These are phyloP conservation scores for Mercenaria mercenaria DNA, from an alignment of 1,140 invertebrate genomes.

Conservation along the genomic window DNA sequence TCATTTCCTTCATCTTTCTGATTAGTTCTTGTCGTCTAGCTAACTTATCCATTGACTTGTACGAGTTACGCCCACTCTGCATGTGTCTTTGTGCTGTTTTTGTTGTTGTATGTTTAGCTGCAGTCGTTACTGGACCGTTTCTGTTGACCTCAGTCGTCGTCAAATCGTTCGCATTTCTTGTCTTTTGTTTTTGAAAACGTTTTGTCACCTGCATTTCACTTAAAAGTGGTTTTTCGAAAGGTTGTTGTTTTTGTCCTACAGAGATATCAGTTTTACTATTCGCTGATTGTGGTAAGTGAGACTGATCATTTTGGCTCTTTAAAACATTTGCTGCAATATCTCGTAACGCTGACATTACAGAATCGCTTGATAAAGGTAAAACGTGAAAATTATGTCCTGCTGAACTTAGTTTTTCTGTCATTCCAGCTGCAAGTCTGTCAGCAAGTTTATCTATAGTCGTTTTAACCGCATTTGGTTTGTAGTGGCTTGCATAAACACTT, in stretches of 20 bases:
- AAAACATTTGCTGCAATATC: slow-evolving; percentile 6
- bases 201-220: slow-evolving; percentile 31
- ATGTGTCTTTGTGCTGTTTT: not conserved
- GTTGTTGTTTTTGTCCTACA: not conserved
- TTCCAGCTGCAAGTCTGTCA: not conserved
- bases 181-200: not conserved
- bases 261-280: not conserved
- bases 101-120: not conserved
- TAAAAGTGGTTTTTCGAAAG: not conserved
- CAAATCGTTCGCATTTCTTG: not conserved
- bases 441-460: not conserved
- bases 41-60: not conserved
- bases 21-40: not conserved
- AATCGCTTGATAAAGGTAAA: not conserved
- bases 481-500: no score
- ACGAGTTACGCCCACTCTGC: not conserved
- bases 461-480: not conserved
- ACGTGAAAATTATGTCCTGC: not conserved
- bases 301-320: not conserved
- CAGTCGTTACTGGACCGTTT: not conserved
- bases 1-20: not conserved
- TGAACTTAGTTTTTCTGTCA: not conserved
- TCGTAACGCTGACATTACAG: not conserved
- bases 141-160: not conserved
- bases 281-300: not conserved